Evolutionary conservation across 2,888 invertebrate species (phyloP), one percentile per base, ranked within the genome.

Genomic region (Cephus nigrinus): DNA sequence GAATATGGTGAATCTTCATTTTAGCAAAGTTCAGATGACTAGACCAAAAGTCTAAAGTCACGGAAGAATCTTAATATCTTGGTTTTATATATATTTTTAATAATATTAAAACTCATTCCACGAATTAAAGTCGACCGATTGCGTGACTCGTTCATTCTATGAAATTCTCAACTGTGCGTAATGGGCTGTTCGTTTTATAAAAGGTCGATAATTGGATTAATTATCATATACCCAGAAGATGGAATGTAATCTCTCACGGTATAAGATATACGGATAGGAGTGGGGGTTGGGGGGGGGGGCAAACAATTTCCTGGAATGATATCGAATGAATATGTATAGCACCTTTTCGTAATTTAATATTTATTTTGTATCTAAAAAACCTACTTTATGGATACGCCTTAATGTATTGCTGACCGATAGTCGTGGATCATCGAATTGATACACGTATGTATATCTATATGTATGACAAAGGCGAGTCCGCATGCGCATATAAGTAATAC

Each of bases 171-270:
- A 78, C 73, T 78, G 82, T 83, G 82, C 84, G 81, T 79, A 82
- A 84, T 84, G 86, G 86, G 87, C 80, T 82, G 81, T 80, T 82
- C 79, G 81, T 82, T 82, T 81, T 78, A 79, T 81, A 79, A 82
- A 81, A 68, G 84, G 82, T 80, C 85, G 86, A 86, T 90, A 90
- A 90, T 89, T 89, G 87, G 88, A 89, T 90, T 90, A 90, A 90
- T 89, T 89, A 88, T 81, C 85, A 15, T 15, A 40, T 40, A 40
- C 40, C 40, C 12, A 40, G 40, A 15, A 5, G 15, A 40, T 40
- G 40, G 40, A 40, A 40, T 40, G 40, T 40, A 40, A 40, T 40
- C 15, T 15, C 40, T 40, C 40, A 40, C 40, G 40, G 4, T 40
- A 40, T 40, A 15, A 40, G 4, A 40, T 4, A 36, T 36, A 36